Evolutionary conservation across 2,888 invertebrate genomes (phyloP), one percentile per base, ranked within the genome.

Genomic region (Torymus auratus): DNA sequence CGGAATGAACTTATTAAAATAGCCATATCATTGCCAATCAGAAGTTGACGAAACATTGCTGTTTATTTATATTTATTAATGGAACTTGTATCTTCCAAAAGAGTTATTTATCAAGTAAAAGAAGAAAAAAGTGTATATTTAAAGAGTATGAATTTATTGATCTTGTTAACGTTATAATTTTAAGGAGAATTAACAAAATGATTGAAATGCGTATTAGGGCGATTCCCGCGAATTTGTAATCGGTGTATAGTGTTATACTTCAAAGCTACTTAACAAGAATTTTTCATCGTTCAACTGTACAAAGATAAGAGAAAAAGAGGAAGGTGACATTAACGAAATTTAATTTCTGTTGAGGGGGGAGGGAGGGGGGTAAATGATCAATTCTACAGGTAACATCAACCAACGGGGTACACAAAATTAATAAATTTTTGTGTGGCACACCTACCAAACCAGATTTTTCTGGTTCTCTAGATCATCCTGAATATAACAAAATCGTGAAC

Each of bases 261-360:
- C 73, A 67, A 71, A 68, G 68, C 28, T 77, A 77, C 23, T 53
- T 53, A 64, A 55, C 67, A 60, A 64, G 53, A 61, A 69, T 4
- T 72, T 14, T 71, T 55, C 56, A 69, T 77, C 55, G 70, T 69
- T 81, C 28, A 73, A 52, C 50, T 81, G 81, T 81, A 81, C 73
- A 77, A 71, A 81, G 68, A 20, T 20, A 41, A 50, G 50, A 5
- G 15, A 12, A 53, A 15, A 53, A 60, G 13, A 64, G 23, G 14
- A n/a, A 58, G 53, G 41, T 41, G 58, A 70, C 23, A 58, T 70
- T 72, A 73, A 81, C 15, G 14, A 73, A 77, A 28, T 28, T 76
- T 58, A 7, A 7, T 41, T 41, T 41, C 41, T 41, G 41, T 7
- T 5, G 41, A 7, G 41, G 7, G 7, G 7, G 41, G 41, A 7